phyloP scores from a whole-genome alignment of 2,888 invertebrate species.

The Acleris emargana region DNA sequence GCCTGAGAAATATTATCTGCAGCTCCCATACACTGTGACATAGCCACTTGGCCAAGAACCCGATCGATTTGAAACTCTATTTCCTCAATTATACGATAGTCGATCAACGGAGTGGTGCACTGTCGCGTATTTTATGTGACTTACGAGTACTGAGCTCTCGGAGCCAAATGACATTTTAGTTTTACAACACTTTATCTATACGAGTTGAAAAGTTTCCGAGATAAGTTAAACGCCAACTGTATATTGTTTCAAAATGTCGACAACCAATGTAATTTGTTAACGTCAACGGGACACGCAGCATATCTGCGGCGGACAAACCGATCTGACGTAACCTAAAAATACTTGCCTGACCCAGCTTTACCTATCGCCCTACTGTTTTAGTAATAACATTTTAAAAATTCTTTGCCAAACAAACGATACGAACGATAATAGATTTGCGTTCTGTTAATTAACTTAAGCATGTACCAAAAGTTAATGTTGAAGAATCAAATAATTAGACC shows the following conservation, averaged over 20 bases:
- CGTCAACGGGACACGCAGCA: constrained; percentile 63
- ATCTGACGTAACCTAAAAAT: constrained; percentile 72
- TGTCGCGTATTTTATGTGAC: constrained; percentile 53
- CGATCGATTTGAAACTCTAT: constrained; percentile 25
- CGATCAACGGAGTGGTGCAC: not conserved
- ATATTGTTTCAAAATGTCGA: constrained; percentile 82
- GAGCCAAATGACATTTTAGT: constrained; percentile 82
- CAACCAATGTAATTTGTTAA: constrained; percentile 81
- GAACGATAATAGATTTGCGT: constrained; percentile 29
- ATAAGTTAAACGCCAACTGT: constrained; percentile 82
- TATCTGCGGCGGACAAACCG: constrained; percentile 52
- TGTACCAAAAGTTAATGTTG: no score
- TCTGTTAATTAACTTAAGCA: not conserved
- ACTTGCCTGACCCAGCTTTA: constrained; percentile 55
- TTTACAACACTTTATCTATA: constrained; percentile 81
- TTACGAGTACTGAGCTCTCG: constrained; percentile 67
- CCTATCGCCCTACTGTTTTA: constrained; percentile 67
- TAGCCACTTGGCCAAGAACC: constrained; percentile 7
- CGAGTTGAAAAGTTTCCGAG: constrained; percentile 76
- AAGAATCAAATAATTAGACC: no score
- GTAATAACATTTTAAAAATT: constrained; percentile 72
- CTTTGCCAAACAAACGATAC: constrained; percentile 54
- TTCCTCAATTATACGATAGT: constrained; percentile 4
- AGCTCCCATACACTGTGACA: constrained; percentile 33
- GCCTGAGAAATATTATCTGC: constrained; percentile 69